Percentiles rank a stretch among this genome's conserved stretches.
phyloP scores from a whole-genome alignment of 2,113 vertebrate genomes.

The Solea solea region DNA sequence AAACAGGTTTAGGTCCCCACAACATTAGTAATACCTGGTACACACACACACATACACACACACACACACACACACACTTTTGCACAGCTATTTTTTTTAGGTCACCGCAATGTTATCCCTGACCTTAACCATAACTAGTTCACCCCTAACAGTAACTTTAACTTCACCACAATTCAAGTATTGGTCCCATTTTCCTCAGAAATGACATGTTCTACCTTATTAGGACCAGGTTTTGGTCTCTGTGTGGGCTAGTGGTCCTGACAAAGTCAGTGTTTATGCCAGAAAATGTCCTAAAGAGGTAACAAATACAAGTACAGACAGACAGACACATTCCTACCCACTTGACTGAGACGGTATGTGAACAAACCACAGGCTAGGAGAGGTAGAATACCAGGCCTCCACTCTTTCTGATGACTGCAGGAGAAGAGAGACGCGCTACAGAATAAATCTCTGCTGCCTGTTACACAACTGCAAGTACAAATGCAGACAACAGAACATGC shows the following conservation, averaged over 20 bases:
- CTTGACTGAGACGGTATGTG: constrained; percentile 78
- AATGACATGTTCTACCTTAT: no score
- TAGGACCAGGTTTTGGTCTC: no score
- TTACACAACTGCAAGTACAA: constrained; percentile 19
- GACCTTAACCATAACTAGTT: no score
- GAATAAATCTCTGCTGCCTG: constrained; percentile 37
- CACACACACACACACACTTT: constrained; percentile 14
- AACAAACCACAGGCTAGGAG: constrained; percentile 80
- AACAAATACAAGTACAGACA: constrained; percentile 35
- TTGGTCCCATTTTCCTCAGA: no score
- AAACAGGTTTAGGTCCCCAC: no score
- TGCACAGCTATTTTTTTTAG: no score
- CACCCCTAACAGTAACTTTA: no score
- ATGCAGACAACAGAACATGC: constrained; percentile 30
- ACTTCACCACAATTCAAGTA: no score
- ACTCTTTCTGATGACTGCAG: constrained; percentile 79
- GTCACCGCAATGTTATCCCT: no score
- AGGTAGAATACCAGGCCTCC: constrained; percentile 73
- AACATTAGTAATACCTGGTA: no score
- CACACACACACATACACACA: not conserved
- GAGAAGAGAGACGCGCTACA: constrained; percentile 64
- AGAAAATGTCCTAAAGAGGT: not conserved
- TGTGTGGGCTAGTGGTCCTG: no score
- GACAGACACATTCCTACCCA: constrained; percentile 71
- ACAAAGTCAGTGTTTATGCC: no score